Evolutionary conservation across 2,888 invertebrate species (phyloP).

Genomic region (Alcis repandata): DNA sequence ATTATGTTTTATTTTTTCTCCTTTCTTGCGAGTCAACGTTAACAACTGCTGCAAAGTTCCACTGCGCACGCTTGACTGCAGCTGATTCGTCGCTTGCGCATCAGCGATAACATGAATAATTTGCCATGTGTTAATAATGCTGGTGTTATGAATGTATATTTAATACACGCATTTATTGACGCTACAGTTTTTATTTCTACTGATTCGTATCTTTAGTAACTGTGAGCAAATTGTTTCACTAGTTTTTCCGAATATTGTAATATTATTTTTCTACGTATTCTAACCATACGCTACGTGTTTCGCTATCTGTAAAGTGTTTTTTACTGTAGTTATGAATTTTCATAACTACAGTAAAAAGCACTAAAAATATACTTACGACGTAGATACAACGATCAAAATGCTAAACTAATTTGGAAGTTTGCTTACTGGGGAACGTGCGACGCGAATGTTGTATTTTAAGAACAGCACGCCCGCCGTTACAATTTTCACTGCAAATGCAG

Average conservation of each 20-base stretch:
- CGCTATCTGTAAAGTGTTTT: no score
- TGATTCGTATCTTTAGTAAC: neutral
- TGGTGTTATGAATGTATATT: conserved; percentile 57
- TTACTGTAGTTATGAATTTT: neutral
- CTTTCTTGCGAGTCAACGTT: conserved; percentile 1
- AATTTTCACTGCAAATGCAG: neutral
- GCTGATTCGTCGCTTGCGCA: conserved; percentile 55
- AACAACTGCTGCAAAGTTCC: conserved; percentile 14
- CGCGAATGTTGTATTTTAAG: no score
- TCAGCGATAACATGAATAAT: conserved; percentile 66
- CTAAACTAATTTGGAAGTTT: no score
- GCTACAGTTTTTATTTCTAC: conserved; percentile 11
- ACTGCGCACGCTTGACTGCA: conserved; percentile 33
- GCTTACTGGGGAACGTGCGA: no score
- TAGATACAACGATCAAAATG: no score
- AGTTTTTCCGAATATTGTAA: neutral
- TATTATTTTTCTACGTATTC: neutral
- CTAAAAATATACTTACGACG: neutral
- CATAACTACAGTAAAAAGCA: neutral
- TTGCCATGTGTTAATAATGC: conserved; percentile 65
- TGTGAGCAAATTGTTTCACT: neutral
- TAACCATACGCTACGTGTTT: no score
- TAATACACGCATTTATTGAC: conserved; percentile 39
- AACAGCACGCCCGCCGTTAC: neutral
- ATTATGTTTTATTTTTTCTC: neutral